Base-by-base conservation (phyloP, 1,140 invertebrate species). In the Zaprionus capensis region DNA sequence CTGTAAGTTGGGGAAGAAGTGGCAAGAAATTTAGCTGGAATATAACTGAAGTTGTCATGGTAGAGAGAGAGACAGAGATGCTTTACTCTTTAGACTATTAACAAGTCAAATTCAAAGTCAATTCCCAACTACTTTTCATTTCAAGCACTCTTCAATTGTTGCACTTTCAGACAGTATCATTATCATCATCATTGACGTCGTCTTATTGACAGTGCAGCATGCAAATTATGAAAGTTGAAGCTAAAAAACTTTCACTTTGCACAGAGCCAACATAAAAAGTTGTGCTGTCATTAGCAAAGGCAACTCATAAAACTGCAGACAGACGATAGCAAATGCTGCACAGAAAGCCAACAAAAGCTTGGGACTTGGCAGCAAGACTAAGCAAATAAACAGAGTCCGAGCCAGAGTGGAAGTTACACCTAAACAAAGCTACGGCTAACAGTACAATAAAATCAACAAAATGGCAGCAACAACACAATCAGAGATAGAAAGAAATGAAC, bases 361-460 rank as follows among this genome's bases (percentile, higher is more conserved):
- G 22, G 5, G 20, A 24, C 20, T 51, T 24, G 17, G 12, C 46
- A 51, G 20, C 24, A 77, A 67, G 70, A 76, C 64, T 62, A 76
- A 73, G 61, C 69, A 84, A 73, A 71, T 63, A 77, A 65, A 70
- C 74, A 61, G 75, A 46, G 41, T 17, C 38, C 31, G 24, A 59
- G 67, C 67, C 69, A 71, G 28, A 74, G 63, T 55, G 49, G 56
- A 73, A 80, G 59, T 69, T 69, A 80, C 64, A 77, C 78, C 64
- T 78, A 67, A 41, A 57, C 28, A 68, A 55, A 72, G 59, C 59
- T 76, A 67, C 41, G 53, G 49, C 66, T 36, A 53, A 68, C 75
- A 75, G 17, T 24, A 62, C 36, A 79, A 56, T 67, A 69, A 81
- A 63, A 76, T 69, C 72, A 55, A 66, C 73, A 86, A 38, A 63